Conservation (phyloP, 2,797 vertebrate genomes). For the Adrianichthys oophorus region DNA sequence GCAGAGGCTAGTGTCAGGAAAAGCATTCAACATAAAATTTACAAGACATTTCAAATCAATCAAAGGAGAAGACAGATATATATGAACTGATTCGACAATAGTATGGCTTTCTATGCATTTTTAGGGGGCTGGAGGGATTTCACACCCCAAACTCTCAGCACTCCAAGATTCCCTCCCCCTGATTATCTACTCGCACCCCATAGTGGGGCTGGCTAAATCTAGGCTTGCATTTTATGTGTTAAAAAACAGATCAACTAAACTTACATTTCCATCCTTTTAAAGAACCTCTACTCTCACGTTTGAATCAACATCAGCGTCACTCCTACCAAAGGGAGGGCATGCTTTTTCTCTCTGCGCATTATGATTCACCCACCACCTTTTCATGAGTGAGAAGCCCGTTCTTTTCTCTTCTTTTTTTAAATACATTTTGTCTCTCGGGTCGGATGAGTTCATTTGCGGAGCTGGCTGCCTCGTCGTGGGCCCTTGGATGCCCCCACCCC, state of each 20-base stretch:
- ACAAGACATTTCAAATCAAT: too few relatives aligned
- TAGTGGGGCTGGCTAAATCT: too few relatives aligned
- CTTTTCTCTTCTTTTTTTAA: too few relatives aligned
- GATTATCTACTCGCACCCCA: too few relatives aligned
- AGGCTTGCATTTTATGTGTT: neutral
- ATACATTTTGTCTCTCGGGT: slow-evolving; percentile 22
- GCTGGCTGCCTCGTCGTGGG: slow-evolving; percentile 63
- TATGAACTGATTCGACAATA: too few relatives aligned
- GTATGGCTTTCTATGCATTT: too few relatives aligned
- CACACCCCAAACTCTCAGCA: too few relatives aligned
- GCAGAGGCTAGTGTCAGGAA: too few relatives aligned
- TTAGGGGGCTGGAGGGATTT: too few relatives aligned
- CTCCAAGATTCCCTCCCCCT: too few relatives aligned
- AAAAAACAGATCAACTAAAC: slow-evolving; percentile 1
- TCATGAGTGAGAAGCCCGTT: slow-evolving; percentile 42
- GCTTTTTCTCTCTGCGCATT: slow-evolving; percentile 45
- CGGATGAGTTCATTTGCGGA: slow-evolving; percentile 59
- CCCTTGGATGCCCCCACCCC: slow-evolving; percentile 61
- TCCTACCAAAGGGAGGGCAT: slow-evolving; percentile 19
- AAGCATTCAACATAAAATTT: too few relatives aligned
- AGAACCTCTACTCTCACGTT: slow-evolving; percentile 11
- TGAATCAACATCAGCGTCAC: slow-evolving; percentile 48
- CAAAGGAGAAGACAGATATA: too few relatives aligned
- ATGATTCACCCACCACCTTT: slow-evolving; percentile 69
- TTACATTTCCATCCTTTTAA: slow-evolving; percentile 22